A percentile compares a stretch with the other conserved stretches of the same genome.
Conservation (phyloP, 2,888 invertebrate species). For the Calameuta pallipes region DNA sequence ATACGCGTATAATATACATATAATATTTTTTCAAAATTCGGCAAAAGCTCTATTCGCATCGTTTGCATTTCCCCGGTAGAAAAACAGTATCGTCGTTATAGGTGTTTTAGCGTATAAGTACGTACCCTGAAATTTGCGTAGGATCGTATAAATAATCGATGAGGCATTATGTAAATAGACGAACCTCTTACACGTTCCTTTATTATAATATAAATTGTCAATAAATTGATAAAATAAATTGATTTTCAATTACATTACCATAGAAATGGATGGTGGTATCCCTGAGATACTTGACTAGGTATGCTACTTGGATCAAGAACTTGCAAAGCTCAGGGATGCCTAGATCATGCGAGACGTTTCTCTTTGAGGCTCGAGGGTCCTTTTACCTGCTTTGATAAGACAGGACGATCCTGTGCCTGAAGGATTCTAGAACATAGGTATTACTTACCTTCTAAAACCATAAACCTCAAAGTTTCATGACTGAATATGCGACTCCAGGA, state of each 20-base stretch:
- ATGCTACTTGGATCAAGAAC: not conserved
- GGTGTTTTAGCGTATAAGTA: not conserved
- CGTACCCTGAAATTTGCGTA: not conserved
- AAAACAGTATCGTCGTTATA: too few species aligned
- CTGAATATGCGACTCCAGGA: not conserved
- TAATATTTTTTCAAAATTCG: not conserved
- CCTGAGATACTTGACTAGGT: not conserved
- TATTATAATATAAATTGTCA: constrained; percentile 7
- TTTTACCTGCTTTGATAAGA: constrained; percentile 26
- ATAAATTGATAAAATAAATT: constrained; percentile 31
- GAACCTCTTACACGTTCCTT: not conserved
- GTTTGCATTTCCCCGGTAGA: not conserved
- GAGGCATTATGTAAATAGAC: not conserved
- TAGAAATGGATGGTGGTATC: constrained; percentile 11
- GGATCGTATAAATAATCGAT: not conserved
- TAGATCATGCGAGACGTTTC: constrained; percentile 21
- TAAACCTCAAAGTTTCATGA: not conserved
- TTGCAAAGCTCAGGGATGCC: constrained; percentile 26
- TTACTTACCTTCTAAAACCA: not conserved
- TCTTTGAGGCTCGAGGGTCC: constrained; percentile 39
- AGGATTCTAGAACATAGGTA: constrained; percentile 18
- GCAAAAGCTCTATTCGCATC: not conserved
- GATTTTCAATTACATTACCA: constrained; percentile 28
- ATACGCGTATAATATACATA: not conserved
- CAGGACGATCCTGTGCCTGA: constrained; percentile 36